These are phyloP conservation scores for Fringilla coelebs DNA, from an alignment of 2,797 vertebrate genomes.

Conservation along the genomic window DNA sequence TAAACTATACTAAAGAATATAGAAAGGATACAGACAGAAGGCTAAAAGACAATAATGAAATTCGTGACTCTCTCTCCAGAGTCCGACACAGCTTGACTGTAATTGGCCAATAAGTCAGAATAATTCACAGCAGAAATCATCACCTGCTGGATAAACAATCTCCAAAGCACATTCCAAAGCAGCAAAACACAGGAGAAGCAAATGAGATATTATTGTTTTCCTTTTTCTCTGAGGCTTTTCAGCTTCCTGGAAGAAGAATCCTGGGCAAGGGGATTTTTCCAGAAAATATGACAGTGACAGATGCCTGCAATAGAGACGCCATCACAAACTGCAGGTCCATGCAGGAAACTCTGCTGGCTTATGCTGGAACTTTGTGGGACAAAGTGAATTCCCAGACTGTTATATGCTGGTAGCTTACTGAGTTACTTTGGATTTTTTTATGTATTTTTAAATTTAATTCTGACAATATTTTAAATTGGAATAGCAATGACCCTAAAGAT, in stretches of 20 bases:
- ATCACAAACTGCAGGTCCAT: background rate
- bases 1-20: background rate
- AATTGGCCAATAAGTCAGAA: background rate
- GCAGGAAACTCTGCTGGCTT: background rate
- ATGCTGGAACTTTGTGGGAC: background rate
- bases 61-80: background rate
- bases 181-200: background rate
- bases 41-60: background rate
- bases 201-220: background rate
- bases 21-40: background rate
- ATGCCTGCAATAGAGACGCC: fast-evolving
- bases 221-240: background rate
- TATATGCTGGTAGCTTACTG: background rate
- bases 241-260: background rate
- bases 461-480: background rate
- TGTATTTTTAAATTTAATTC: background rate
- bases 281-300: background rate
- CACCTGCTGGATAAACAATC: background rate
- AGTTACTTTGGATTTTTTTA: background rate
- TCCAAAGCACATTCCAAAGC: background rate
- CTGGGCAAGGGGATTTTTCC: background rate
- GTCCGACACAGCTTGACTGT: background rate
- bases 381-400: background rate
- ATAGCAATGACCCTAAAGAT: background rate
- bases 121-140: background rate